Evolutionary conservation across 2,113 vertebrate genomes (phyloP), one percentile per base, ranked within the genome.

Genomic region (Choloepus hoffmanni): DNA sequence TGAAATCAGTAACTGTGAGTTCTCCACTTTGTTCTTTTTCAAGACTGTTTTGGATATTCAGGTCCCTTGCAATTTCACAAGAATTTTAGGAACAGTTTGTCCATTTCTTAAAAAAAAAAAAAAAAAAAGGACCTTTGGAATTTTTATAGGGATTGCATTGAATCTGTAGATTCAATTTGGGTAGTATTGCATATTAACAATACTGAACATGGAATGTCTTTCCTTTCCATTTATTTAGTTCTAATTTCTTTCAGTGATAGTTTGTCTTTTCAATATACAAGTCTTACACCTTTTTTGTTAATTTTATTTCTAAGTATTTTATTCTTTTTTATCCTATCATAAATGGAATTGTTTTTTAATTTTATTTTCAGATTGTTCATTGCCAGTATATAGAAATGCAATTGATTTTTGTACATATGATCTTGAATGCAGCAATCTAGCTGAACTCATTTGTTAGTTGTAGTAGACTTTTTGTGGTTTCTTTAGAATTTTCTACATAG

Each of bases 401-500:
- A 0, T 74, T 89, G 48, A 78, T 89, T 78, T 81, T 70, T 94
- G 5, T 85, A 19, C 40, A 73, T 78, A n/a, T 33, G 14, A 62
- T 93, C 50, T 89, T 55, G 12, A 55, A 45, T 92, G 10, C 26
- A 88, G 7, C 67, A 94, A 40, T 67, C 10, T 76, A 63, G n/a
- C 65, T 89, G 30, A 91, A 26, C 26, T 68, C 81, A 50, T 78
- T 73, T 60, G 43, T 67, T 93, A 45, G 62, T 89, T 67, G 43
- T 76, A 95, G 58, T 72, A 92, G 60, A 68, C 67, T 55, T 50
- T 50, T 50, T 76, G 30, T 89, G 45, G 2, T 68, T 85, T 94
- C 36, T n/a, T 92, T 94, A 68, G 77, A 40, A 72, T 63, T 83
- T 90, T 95, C 76, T 72, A 24, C 19, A 60, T 78, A 55, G 12